Percentiles rank a stretch among this genome's conserved stretches.
phyloP scores from a whole-genome alignment of 92 coral and sea anemone genomes.

The Porites cylindrica region DNA sequence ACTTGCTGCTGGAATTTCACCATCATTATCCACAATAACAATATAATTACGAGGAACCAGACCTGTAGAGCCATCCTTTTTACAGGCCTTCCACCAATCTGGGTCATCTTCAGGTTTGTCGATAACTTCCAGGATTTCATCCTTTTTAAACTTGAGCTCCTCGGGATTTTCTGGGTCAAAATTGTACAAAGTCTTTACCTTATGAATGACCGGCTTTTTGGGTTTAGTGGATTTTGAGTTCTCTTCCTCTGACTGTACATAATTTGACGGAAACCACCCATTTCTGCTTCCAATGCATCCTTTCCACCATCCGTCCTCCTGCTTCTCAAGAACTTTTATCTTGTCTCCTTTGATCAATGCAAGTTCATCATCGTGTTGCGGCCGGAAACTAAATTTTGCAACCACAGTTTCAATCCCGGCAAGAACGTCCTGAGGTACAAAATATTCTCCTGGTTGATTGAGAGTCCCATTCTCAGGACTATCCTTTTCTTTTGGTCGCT shows the following conservation, averaged over 20 bases:
- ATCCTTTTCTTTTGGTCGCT: slow-evolving; percentile 47
- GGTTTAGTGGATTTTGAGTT: slow-evolving; percentile 11
- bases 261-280: slow-evolving; percentile 99
- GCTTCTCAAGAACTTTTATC: slow-evolving; percentile 90
- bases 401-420: slow-evolving; percentile 69
- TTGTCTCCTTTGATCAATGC: slow-evolving; percentile 86
- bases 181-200: slow-evolving; percentile 86
- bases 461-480: slow-evolving; percentile 19
- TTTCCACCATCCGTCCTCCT: slow-evolving; percentile 99
- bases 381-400: slow-evolving; percentile 86
- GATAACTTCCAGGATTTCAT: slow-evolving; percentile 85
- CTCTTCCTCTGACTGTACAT: slow-evolving; percentile 75
- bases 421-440: slow-evolving; percentile 85
- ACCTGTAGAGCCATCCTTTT: slow-evolving; percentile 86
- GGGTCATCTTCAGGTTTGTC: slow-evolving; percentile 96
- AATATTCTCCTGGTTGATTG: slow-evolving; percentile 70
- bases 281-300: slow-evolving; percentile 74
- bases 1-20: slow-evolving; percentile 34
- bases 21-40: slow-evolving; percentile 67
- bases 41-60: slow-evolving; percentile 98
- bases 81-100: slow-evolving; percentile 97
- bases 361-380: slow-evolving; percentile 91
- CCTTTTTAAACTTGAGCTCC: slow-evolving; percentile 91
- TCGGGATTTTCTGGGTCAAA: slow-evolving; percentile 83
- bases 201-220: slow-evolving; percentile 61